phyloP scores from a whole-genome alignment of 2,113 vertebrate genomes.

The Hoplias malabaricus region DNA sequence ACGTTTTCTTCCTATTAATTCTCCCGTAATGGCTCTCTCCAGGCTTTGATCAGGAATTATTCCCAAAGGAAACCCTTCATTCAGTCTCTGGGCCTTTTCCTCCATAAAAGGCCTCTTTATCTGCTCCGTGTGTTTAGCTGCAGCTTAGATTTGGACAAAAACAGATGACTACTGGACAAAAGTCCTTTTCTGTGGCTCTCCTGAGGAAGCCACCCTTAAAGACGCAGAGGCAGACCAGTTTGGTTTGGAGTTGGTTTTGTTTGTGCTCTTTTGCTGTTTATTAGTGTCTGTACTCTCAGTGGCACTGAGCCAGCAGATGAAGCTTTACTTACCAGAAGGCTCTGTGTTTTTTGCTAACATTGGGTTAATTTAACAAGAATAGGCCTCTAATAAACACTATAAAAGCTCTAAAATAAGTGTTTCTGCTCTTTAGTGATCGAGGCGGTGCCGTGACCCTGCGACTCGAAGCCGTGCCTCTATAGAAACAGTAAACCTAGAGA shows the following conservation, averaged over 20 bases:
- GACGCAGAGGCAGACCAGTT: constrained; percentile 52
- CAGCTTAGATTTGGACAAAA: constrained; percentile 45
- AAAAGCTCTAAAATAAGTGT: constrained; percentile 38
- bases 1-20: background rate
- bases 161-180: constrained; percentile 54
- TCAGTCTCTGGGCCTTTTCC: background rate
- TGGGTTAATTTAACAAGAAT: constrained; percentile 37
- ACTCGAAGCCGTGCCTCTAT: constrained; percentile 74
- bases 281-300: constrained; percentile 30
- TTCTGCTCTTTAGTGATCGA: constrained; percentile 54
- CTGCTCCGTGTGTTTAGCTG: constrained; percentile 44
- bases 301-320: background rate
- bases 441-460: constrained; percentile 71
- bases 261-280: constrained; percentile 58
- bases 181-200: constrained; percentile 63
- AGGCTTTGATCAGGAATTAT: constrained; percentile 27
- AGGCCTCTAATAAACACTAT: constrained; percentile 36
- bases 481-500: constrained; percentile 86
- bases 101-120: constrained; percentile 36
- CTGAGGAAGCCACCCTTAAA: constrained; percentile 63
- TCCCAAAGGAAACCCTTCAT: background rate
- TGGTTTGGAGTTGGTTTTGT: constrained; percentile 42
- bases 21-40: background rate
- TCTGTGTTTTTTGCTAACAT: constrained; percentile 16
- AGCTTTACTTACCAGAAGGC: background rate